Evolutionary conservation across 2,888 invertebrate species (phyloP).

Genomic region (Stegophylla sp.): DNA sequence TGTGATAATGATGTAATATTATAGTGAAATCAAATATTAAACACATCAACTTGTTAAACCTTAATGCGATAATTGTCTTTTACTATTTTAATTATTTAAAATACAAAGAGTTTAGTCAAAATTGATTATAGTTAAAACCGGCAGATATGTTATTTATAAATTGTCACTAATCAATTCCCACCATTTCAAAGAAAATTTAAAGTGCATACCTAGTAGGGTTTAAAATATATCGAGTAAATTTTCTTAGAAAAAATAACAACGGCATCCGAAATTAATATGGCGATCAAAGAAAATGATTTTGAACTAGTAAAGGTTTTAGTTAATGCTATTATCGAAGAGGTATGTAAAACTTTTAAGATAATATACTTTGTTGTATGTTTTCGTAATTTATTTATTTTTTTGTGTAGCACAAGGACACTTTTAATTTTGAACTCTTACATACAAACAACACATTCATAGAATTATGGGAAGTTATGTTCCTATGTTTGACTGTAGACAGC

Average conservation of each 20-base stretch:
- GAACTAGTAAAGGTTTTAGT: constrained; percentile 32
- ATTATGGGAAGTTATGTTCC: constrained; percentile 48
- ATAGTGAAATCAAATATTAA: no score
- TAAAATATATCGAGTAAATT: no score
- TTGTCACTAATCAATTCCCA: no score
- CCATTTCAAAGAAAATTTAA: no score
- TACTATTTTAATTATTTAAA: no score
- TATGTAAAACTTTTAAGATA: constrained; percentile 5
- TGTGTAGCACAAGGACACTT: constrained; percentile 46
- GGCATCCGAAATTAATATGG: constrained; percentile 24
- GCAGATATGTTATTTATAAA: no score
- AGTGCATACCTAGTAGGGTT: no score
- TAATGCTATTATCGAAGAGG: constrained; percentile 28
- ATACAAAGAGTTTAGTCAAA: no score
- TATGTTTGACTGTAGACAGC: neutral
- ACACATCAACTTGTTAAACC: no score
- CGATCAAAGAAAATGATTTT: constrained; percentile 45
- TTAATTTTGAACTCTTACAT: constrained; percentile 20
- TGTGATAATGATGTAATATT: no score
- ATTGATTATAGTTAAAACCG: no score
- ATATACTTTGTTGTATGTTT: neutral
- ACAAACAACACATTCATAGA: constrained; percentile 17
- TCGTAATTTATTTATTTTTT: neutral
- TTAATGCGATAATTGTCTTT: no score
- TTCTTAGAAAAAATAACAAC: neutral